Base-by-base conservation (phyloP, 2,888 invertebrate genomes). In the Eulithis testata region DNA sequence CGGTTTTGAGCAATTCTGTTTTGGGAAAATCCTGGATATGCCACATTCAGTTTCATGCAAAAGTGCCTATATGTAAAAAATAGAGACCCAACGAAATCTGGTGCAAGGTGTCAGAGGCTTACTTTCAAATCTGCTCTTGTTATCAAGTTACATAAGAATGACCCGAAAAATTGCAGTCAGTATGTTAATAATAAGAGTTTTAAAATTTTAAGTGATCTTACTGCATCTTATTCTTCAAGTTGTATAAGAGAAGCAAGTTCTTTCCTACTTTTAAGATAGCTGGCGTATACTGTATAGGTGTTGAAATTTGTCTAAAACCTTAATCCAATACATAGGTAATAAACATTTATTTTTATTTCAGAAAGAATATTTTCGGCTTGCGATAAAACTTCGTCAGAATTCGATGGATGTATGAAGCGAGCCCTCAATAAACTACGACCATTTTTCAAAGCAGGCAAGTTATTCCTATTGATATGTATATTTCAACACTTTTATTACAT, bases 321-420 rank as follows among this genome's bases (percentile, higher is more conserved):
- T 21, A 21, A 21, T 21, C 31, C 4, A 31, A 31, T 31, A 31
- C 31, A 4, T 31, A 31, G 31, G 6, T 31, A 31, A 5, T 3
- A 31, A 31, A 31, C 3, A 31, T 31, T 31, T 0, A 4, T 31
- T 31, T 31, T 3, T 31, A 31, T 87, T 85, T 54, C 89, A 92
- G 93, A 86, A 77, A 86, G 79, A 78, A 89, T 94, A 77, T 87
- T 95, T 68, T 86, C 94, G 56, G 87, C 94, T 45, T 97, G 97
- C 82, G 94, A 94, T 66, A 93, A 92, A 69, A 91, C 90, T 3
- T 94, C 94, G 11, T 82, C 94, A 5, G 94, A 94, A 27, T 97
- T 97, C 80, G 96, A 97, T 74, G 91, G 90, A 6, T 97, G 97
- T 81, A 91, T 97, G 72, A 95, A 95, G 78, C 94, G 95, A 76